These are phyloP conservation scores for Basileuterus tristriatus DNA, from an alignment of 2,797 vertebrate genomes.

Conservation along the genomic window DNA sequence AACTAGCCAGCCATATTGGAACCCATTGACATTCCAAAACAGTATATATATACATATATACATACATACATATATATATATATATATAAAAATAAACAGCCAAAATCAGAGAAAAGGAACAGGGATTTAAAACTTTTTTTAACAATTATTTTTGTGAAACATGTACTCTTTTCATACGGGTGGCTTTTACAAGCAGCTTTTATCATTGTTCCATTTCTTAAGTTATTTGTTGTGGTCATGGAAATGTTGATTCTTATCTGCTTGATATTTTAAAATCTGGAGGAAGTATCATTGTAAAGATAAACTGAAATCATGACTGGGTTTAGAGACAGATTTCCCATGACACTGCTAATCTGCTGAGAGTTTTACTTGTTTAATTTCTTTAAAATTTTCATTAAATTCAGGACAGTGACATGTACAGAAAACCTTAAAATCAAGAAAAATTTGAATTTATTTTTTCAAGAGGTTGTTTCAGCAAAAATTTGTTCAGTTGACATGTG, in stretches of 20 bases:
- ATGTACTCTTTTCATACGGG: slow-evolving; percentile 84
- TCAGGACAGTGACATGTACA: background rate
- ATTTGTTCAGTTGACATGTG: background rate
- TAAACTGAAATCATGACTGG: slow-evolving; percentile 57
- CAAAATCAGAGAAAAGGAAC: slow-evolving; percentile 75
- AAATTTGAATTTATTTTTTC: slow-evolving; percentile 13
- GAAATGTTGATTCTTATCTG: slow-evolving; percentile 78
- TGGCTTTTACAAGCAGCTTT: slow-evolving; percentile 79
- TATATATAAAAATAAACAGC: background rate
- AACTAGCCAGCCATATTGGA: slow-evolving; percentile 87
- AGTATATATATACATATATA: slow-evolving; percentile 74
- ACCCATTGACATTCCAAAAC: slow-evolving; percentile 98
- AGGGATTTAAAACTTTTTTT: slow-evolving; percentile 86
- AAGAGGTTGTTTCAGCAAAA: background rate
- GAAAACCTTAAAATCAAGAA: slow-evolving; percentile 18
- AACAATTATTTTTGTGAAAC: slow-evolving; percentile 83
- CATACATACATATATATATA: background rate
- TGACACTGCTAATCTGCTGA: slow-evolving; percentile 34
- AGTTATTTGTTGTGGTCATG: slow-evolving; percentile 76
- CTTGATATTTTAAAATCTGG: slow-evolving; percentile 73
- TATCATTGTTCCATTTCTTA: slow-evolving; percentile 77
- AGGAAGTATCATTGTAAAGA: slow-evolving; percentile 70
- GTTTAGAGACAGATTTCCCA: slow-evolving; percentile 66
- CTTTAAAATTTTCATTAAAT: background rate
- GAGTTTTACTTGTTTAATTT: slow-evolving; percentile 14